Evolutionary conservation across 1,140 invertebrate genomes (phyloP).

Genomic region (Trichomalopsis sarcophagae): DNA sequence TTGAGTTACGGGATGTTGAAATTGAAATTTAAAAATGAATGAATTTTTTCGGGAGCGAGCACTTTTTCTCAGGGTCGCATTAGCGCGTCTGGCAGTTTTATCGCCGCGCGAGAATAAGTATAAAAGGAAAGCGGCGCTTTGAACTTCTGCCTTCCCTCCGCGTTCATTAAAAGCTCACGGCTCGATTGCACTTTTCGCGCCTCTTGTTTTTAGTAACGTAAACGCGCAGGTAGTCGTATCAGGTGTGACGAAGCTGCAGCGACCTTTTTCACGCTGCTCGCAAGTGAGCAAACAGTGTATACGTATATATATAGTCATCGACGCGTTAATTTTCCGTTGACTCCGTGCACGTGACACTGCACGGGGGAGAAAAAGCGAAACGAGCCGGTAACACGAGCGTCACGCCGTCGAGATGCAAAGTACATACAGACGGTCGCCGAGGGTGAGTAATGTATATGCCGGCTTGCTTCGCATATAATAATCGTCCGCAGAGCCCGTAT

Average conservation of each 20-base stretch:
- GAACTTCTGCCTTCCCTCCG: background rate
- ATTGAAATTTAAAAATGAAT: slow-evolving; percentile 36
- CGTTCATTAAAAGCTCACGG: slow-evolving; percentile 25
- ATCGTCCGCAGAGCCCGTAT: slow-evolving; percentile 35
- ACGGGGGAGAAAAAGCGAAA: background rate
- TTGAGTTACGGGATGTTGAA: background rate
- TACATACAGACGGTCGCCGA: background rate
- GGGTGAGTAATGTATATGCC: background rate
- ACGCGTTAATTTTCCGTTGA: slow-evolving; percentile 37
- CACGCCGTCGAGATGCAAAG: background rate
- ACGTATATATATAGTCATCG: too few relatives aligned
- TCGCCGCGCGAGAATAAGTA: background rate
- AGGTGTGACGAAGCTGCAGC: background rate
- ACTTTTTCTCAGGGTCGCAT: too few relatives aligned
- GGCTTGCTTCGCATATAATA: slow-evolving; percentile 13
- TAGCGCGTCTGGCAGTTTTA: background rate
- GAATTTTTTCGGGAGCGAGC: slow-evolving; percentile 25
- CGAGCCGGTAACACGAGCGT: background rate
- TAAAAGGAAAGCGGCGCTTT: background rate
- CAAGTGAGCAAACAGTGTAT: slow-evolving; percentile 9
- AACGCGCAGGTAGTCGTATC: background rate
- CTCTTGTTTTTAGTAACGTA: too few relatives aligned
- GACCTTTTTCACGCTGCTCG: background rate
- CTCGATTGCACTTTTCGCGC: background rate
- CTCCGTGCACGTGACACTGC: background rate